Evolutionary conservation across 2,888 invertebrate genomes (phyloP).

Genomic region (Aplocera efformata): DNA sequence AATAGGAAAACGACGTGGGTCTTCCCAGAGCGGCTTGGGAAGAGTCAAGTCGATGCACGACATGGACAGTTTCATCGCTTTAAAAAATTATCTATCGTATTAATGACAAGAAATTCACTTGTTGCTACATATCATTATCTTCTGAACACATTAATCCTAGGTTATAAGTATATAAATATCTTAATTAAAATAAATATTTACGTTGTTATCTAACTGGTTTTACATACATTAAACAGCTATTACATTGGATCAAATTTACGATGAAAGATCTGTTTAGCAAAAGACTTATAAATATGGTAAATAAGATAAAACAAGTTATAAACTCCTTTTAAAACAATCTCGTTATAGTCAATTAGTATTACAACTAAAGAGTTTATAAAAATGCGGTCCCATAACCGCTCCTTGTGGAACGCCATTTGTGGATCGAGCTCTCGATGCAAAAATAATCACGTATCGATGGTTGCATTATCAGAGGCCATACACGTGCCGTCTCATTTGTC

Average conservation of each 20-base stretch:
- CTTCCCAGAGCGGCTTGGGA: too few species aligned
- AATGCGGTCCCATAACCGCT: conserved; percentile 39
- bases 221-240: background rate
- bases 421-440: conserved; percentile 31
- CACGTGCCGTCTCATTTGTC: conserved; percentile 50
- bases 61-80: too few species aligned
- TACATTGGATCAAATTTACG: background rate
- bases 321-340: background rate
- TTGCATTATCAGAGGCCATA: conserved; percentile 34
- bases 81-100: too few species aligned
- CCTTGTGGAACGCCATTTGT: conserved; percentile 32
- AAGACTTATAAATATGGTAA: background rate
- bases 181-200: too few species aligned
- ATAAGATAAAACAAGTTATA: background rate
- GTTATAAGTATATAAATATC: background rate
- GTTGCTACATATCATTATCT: too few species aligned
- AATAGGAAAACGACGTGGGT: too few species aligned
- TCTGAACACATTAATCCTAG: background rate
- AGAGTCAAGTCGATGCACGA: too few species aligned
- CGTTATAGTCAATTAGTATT: conserved; percentile 5
- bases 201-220: background rate
- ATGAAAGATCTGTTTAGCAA: too few species aligned
- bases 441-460: conserved; percentile 39
- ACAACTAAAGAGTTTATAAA: conserved; percentile 30
- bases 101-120: too few species aligned